phyloP scores from a whole-genome alignment of 1,140 invertebrate genomes.

The Asobara japonica region DNA sequence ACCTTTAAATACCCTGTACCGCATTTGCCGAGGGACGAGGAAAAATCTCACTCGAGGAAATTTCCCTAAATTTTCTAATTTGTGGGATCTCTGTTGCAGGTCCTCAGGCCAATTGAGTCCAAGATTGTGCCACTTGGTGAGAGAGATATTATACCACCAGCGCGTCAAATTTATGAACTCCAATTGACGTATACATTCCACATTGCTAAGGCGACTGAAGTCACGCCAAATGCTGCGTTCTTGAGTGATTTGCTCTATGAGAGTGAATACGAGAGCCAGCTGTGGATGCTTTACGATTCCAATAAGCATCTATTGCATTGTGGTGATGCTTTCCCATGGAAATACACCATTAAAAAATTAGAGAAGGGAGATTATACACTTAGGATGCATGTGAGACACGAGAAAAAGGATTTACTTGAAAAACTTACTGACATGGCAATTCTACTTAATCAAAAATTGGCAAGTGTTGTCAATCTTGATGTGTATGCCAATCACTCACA shows the following conservation, averaged over 20 bases:
- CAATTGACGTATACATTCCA: conserved; percentile 88
- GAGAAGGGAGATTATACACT: conserved; percentile 96
- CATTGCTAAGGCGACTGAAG: conserved; percentile 83
- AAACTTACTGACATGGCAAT: conserved; percentile 82
- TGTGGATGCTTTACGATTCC: conserved; percentile 96
- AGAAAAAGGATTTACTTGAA: conserved; percentile 87
- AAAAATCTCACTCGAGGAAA: too few relatives aligned
- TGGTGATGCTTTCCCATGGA: conserved; percentile 89
- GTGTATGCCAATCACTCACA: conserved; percentile 76
- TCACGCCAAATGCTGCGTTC: conserved; percentile 81
- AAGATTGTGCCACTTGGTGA: conserved; percentile 79
- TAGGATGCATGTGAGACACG: conserved; percentile 87
- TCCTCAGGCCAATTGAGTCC: conserved; percentile 82
- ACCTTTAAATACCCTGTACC: too few relatives aligned
- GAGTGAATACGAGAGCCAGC: conserved; percentile 92
- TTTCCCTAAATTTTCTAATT: too few relatives aligned
- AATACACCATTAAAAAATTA: conserved; percentile 85
- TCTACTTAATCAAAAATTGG: conserved; percentile 80
- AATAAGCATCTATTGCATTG: conserved; percentile 87
- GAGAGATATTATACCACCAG: conserved; percentile 87
- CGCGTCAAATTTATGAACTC: conserved; percentile 89
- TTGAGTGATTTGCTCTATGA: conserved; percentile 92
- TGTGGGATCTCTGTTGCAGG: conserved; percentile 63
- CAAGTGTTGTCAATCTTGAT: conserved; percentile 77
- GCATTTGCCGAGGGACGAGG: too few relatives aligned